phyloP scores from a whole-genome alignment of 2,888 invertebrate genomes.

The Platycheirus rosarum region DNA sequence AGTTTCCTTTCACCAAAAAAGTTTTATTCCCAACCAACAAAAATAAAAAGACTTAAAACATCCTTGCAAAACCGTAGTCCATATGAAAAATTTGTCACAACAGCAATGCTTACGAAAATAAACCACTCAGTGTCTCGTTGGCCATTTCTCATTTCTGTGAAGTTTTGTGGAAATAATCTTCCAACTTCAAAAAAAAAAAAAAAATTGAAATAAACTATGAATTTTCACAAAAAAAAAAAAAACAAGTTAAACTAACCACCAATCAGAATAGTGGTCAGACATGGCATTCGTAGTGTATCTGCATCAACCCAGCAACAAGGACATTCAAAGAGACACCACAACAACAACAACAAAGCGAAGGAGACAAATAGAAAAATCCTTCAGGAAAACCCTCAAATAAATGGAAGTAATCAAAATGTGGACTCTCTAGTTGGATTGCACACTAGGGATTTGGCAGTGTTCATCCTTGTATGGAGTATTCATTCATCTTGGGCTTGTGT shows the following conservation, averaged over 20 bases:
- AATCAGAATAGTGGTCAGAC: conserved; percentile 64
- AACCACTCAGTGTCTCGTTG: conserved; percentile 56
- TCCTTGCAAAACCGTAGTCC: no score
- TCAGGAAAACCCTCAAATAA: conserved; percentile 67
- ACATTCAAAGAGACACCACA: conserved; percentile 4
- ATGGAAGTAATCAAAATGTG: conserved; percentile 71
- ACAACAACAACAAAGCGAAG: not conserved
- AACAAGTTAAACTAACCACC: conserved; percentile 53
- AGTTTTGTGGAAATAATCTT: conserved; percentile 23
- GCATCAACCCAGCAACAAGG: conserved; percentile 55
- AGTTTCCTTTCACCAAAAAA: no score
- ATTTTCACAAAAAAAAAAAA: conserved; percentile 27
- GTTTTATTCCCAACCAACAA: no score
- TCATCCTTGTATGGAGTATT: conserved; percentile 36
- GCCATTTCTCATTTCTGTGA: conserved; percentile 17
- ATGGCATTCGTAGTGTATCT: conserved; percentile 66
- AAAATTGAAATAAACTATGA: not conserved
- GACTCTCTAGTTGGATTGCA: conserved; percentile 57
- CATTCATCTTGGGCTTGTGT: conserved; percentile 18
- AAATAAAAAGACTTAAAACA: no score
- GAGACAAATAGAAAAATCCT: conserved; percentile 35
- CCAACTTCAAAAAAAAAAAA: not conserved
- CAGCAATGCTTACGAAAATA: conserved; percentile 33
- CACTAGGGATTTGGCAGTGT: conserved; percentile 63
- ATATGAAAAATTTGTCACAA: conserved; percentile 41